Percentiles rank a stretch among this genome's conserved stretches.
These are phyloP conservation scores for Elgaria multicarinata DNA, from an alignment of 2,113 vertebrate genomes.

Conservation along the genomic window DNA sequence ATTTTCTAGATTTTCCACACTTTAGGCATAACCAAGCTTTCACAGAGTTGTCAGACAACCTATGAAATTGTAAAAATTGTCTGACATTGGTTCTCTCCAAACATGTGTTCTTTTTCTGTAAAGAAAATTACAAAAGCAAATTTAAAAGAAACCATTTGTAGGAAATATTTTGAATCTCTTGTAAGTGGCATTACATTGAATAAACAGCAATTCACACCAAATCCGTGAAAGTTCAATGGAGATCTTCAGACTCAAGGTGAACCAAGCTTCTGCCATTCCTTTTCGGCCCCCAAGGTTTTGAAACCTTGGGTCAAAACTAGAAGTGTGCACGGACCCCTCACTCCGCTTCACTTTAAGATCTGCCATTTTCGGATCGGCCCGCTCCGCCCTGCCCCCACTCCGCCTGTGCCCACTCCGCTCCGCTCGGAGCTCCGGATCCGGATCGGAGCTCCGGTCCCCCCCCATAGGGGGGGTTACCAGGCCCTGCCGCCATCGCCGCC, in stretches of 20 bases:
- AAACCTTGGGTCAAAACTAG: no score
- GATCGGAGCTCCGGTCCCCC: no score
- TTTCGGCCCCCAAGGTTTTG: no score
- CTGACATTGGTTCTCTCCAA: conserved; percentile 37
- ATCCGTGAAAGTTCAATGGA: conserved; percentile 10
- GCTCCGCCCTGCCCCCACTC: no score
- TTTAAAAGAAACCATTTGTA: conserved; percentile 36
- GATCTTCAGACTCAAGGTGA: not conserved
- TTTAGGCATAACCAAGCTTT: conserved; percentile 42
- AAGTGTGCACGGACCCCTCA: no score
- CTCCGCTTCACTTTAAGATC: no score
- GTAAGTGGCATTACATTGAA: conserved; percentile 29
- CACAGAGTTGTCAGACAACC: conserved; percentile 23
- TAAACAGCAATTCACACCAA: not conserved
- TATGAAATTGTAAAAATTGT: conserved; percentile 48
- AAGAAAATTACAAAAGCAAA: conserved; percentile 34
- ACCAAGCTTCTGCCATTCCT: not conserved
- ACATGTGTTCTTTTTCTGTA: conserved; percentile 34
- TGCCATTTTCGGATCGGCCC: no score
- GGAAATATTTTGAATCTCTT: conserved; percentile 8
- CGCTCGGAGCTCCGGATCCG: no score
- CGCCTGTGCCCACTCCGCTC: no score
- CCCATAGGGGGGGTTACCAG: no score
- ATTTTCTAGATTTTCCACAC: conserved; percentile 46
- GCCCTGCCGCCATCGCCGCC: no score